phyloP scores from a whole-genome alignment of 2,888 invertebrate genomes.

The Agonopterix arenella region DNA sequence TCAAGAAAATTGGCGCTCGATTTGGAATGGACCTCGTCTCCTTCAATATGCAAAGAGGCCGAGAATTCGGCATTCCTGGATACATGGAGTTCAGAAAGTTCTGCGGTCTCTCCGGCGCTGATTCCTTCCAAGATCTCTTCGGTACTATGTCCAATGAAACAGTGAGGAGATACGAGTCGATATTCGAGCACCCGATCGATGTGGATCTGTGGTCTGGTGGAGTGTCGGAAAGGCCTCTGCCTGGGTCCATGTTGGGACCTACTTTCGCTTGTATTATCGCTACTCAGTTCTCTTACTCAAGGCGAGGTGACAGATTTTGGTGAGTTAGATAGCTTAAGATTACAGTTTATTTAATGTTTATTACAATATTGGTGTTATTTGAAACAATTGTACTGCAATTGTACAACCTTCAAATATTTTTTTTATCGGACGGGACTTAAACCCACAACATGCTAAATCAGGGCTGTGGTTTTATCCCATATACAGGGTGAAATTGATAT shows the following conservation, averaged over 20 bases:
- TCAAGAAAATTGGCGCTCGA: conserved; percentile 86
- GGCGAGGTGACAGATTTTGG: conserved; percentile 96
- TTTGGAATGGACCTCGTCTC: conserved; percentile 94
- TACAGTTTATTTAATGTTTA: too few relatives aligned
- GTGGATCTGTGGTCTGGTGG: conserved; percentile 97
- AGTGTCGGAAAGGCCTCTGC: conserved; percentile 92
- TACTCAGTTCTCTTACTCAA: conserved; percentile 92
- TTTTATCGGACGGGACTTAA: too few relatives aligned
- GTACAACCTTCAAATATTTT: too few relatives aligned
- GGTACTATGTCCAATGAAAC: conserved; percentile 94
- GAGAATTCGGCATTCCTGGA: conserved; percentile 93
- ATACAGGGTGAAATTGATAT: too few relatives aligned
- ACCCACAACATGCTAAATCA: too few relatives aligned
- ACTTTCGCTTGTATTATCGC: conserved; percentile 96
- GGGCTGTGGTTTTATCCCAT: too few relatives aligned
- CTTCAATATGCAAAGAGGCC: conserved; percentile 94
- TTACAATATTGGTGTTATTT: too few relatives aligned
- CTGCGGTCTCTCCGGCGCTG: conserved; percentile 89
- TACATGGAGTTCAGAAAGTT: conserved; percentile 96
- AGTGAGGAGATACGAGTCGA: conserved; percentile 86
- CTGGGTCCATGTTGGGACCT: conserved; percentile 95
- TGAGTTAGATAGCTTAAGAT: conserved; percentile 27
- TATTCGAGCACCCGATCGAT: conserved; percentile 93
- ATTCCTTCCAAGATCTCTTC: conserved; percentile 87
- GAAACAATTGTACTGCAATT: too few relatives aligned